Conservation (phyloP, 53 echinoderm and acorn worm species). For the Antedon mediterranea region DNA sequence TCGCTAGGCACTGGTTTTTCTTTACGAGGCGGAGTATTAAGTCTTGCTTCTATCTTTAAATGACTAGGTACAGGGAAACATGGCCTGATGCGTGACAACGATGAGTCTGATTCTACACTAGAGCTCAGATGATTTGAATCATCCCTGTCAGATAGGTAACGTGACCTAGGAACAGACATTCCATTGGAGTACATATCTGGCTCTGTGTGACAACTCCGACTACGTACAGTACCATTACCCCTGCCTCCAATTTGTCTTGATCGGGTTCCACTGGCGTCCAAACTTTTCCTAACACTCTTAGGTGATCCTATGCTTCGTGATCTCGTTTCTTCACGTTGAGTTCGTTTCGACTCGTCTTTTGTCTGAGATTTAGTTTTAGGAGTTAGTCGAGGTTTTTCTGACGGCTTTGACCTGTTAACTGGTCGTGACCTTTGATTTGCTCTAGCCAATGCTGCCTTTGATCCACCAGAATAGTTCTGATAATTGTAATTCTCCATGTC, state of each 20-base stretch:
- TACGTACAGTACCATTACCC: not conserved
- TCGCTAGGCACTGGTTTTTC: conserved; percentile 19
- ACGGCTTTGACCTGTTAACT: not conserved
- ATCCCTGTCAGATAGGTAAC: not conserved
- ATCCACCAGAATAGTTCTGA: not conserved
- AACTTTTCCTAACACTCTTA: not conserved
- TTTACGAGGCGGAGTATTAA: conserved; percentile 49
- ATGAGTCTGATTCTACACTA: conserved; percentile 17
- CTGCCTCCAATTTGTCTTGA: not conserved
- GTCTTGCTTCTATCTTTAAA: conserved; percentile 47
- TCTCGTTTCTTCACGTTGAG: not conserved
- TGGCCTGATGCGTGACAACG: conserved; percentile 52
- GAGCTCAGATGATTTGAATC: not conserved
- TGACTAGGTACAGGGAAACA: conserved; percentile 59
- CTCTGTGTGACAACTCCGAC: not conserved
- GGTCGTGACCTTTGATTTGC: not conserved
- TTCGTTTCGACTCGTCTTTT: not conserved
- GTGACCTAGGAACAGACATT: not conserved
- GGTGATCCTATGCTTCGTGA: not conserved
- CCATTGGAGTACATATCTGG: not conserved
- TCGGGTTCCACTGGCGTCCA: not conserved
- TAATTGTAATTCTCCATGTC: not conserved
- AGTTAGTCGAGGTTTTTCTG: not conserved
- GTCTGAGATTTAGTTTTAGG: not conserved
- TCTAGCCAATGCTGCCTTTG: not conserved